Evolutionary conservation across 2,113 vertebrate species (phyloP).

Genomic region (Podilymbus podiceps): DNA sequence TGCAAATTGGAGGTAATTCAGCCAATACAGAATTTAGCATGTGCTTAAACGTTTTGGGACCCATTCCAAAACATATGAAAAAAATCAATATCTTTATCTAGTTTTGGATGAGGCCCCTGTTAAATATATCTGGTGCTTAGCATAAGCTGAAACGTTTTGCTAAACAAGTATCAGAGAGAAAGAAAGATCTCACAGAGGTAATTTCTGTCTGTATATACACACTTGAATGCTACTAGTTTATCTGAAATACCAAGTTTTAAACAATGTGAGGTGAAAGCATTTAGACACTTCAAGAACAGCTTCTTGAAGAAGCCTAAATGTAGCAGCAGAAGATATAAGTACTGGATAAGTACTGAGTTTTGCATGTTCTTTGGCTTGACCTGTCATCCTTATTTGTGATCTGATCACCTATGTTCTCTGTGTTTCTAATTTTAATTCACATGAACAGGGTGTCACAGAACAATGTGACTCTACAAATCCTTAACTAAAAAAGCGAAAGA

Average conservation of each 20-base stretch:
- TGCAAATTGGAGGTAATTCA: constrained; percentile 1
- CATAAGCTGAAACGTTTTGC: background rate
- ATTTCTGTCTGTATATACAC: background rate
- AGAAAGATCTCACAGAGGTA: background rate
- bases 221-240: background rate
- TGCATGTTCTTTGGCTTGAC: background rate
- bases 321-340: background rate
- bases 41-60: background rate
- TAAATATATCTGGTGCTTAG: background rate
- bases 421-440: constrained; percentile 3
- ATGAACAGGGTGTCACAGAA: background rate
- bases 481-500: constrained; percentile 32
- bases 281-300: background rate
- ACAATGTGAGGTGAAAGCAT: background rate
- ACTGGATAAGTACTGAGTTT: background rate
- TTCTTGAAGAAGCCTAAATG: background rate
- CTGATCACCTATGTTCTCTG: background rate
- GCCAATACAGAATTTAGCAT: background rate
- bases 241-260: background rate
- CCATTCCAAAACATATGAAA: background rate
- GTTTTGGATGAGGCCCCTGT: background rate
- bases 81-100: background rate
- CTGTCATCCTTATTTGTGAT: background rate
- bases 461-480: constrained; percentile 16
- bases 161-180: background rate